A percentile compares a stretch with the other conserved stretches of the same genome.
These are phyloP conservation scores for Formica exsecta DNA, from an alignment of 1,140 invertebrate species.

Conservation along the genomic window DNA sequence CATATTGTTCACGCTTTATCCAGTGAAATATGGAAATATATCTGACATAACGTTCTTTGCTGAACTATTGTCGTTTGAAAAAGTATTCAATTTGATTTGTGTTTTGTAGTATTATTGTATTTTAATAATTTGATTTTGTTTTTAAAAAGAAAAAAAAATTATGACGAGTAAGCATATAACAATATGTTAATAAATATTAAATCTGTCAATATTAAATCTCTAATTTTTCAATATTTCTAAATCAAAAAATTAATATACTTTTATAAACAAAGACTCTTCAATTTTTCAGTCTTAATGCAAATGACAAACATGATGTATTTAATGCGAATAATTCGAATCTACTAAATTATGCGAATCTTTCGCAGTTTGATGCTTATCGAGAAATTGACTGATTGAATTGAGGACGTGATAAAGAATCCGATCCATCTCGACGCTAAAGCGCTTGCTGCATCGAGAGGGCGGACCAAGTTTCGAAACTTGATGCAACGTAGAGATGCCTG, in stretches of 20 bases:
- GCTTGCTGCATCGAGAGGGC: slow-evolving; percentile 6
- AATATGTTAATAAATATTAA: not conserved
- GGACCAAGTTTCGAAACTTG: slow-evolving; percentile 24
- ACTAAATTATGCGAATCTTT: not conserved
- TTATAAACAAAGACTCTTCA: not conserved
- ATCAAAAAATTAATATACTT: not conserved
- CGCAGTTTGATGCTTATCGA: not conserved
- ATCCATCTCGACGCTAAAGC: not conserved
- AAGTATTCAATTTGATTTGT: not conserved
- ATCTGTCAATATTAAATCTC: not conserved
- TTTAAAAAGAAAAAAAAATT: slow-evolving; percentile 1
- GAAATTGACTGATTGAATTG: not conserved
- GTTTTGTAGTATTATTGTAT: not conserved
- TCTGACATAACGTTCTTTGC: not conserved
- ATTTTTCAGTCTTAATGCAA: not conserved
- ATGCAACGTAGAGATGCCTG: slow-evolving; percentile 34
- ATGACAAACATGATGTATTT: not conserved
- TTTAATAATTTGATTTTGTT: not conserved
- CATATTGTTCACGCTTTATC: slow-evolving; percentile 19
- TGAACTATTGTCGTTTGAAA: slow-evolving; percentile 4
- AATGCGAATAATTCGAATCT: not conserved
- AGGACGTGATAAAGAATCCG: slow-evolving; percentile 23
- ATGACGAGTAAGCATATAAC: not conserved
- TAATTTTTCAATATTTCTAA: slow-evolving; percentile 9
- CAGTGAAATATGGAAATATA: slow-evolving; percentile 19